These are phyloP conservation scores for Cenopis cana DNA, from an alignment of 2,888 invertebrate genomes.

Conservation along the genomic window DNA sequence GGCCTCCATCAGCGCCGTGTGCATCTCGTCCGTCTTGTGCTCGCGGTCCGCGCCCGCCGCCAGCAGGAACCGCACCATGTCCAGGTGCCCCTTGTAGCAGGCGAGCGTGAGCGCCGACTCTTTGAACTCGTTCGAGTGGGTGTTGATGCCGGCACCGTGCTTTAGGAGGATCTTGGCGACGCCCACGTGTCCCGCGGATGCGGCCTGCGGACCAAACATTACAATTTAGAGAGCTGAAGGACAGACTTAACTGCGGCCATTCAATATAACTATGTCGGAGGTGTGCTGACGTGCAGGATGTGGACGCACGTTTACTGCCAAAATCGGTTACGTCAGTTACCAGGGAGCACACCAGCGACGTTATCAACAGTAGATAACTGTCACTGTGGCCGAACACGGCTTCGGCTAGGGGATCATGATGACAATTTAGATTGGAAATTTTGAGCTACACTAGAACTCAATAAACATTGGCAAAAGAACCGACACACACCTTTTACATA, in stretches of 20 bases:
- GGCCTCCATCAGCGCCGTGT: conserved; percentile 99
- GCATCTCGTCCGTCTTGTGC: conserved; percentile 99
- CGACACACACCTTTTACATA: background rate
- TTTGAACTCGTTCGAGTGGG: conserved; percentile 99
- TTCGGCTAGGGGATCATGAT: too few species aligned
- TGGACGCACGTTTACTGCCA: too few species aligned
- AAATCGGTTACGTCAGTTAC: too few species aligned
- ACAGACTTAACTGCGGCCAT: too few species aligned
- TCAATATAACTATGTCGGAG: too few species aligned
- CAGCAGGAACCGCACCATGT: conserved; percentile 98
- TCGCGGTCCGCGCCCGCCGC: conserved; percentile 98
- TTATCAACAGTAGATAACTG: too few species aligned
- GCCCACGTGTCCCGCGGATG: conserved; percentile 96
- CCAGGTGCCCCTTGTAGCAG: conserved; percentile 96
- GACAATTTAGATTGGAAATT: background rate
- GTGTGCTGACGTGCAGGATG: too few species aligned
- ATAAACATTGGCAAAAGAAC: background rate
- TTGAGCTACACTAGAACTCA: background rate
- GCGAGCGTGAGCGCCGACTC: conserved; percentile 98
- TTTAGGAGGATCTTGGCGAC: conserved; percentile 96
- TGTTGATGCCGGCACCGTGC: conserved; percentile 98
- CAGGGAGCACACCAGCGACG: too few species aligned
- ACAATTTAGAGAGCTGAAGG: too few species aligned
- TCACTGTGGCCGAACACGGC: too few species aligned
- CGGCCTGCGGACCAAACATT: conserved; percentile 84